A percentile compares a stretch with the other conserved stretches of the same genome.
Evolutionary conservation across 2,888 invertebrate genomes (phyloP).

Genomic region (Dugesia japonica): DNA sequence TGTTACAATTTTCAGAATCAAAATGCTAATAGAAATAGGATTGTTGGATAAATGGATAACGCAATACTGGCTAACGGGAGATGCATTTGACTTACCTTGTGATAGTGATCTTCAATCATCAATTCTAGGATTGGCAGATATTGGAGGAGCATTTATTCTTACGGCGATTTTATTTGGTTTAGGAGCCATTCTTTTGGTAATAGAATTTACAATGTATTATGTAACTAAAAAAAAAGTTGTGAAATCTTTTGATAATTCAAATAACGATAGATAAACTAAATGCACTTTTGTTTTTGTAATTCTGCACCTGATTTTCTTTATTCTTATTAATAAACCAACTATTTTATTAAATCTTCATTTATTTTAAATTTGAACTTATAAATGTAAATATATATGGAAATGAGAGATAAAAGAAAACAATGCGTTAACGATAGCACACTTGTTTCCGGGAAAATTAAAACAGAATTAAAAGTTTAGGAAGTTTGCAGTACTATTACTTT

Average conservation of each 20-base stretch:
- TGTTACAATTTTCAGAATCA: background rate
- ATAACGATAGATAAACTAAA: background rate
- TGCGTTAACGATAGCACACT: no score
- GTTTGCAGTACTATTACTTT: no score
- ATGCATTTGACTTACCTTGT: background rate
- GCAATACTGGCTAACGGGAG: background rate
- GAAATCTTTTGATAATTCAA: background rate
- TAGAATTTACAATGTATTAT: background rate
- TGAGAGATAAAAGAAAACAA: no score
- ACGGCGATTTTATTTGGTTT: background rate
- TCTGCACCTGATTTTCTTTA: no score
- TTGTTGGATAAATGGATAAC: slow-evolving; percentile 6
- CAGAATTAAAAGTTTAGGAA: no score
- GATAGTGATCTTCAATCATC: background rate
- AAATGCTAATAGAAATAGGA: background rate
- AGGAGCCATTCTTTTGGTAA: background rate
- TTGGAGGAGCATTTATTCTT: background rate
- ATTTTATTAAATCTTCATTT: no score
- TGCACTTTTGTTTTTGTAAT: background rate
- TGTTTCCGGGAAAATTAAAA: no score
- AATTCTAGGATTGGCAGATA: background rate
- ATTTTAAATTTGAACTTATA: no score
- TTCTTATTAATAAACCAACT: no score
- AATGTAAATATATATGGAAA: no score
- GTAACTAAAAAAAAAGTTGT: background rate